phyloP scores from a whole-genome alignment of 2,113 vertebrate species.

The Tor tambroides region DNA sequence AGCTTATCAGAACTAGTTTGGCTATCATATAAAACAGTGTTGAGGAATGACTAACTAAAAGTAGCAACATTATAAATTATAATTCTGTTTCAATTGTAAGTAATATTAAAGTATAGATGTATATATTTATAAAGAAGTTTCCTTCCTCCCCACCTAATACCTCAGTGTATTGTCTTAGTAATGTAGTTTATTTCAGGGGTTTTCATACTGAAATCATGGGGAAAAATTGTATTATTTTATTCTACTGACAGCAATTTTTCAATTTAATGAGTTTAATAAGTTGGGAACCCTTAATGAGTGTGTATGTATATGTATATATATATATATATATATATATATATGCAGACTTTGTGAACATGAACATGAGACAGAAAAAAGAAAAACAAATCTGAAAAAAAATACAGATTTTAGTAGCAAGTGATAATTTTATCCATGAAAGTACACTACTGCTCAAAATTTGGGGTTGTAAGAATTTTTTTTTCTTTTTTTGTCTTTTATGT shows the following conservation, averaged over 20 bases:
- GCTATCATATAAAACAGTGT: neutral
- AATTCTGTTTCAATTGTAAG: neutral
- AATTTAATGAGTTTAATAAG: too few species aligned
- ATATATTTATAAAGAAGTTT: neutral
- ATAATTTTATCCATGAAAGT: neutral
- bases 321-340: too few species aligned
- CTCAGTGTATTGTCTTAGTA: neutral
- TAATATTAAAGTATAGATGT: neutral
- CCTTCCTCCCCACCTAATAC: neutral
- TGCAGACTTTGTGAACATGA: too few species aligned
- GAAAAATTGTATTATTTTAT: neutral
- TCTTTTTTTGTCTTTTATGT: too few species aligned
- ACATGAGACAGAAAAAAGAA: too few species aligned
- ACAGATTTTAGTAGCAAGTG: too few species aligned
- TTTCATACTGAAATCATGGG: neutral
- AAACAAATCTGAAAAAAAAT: too few species aligned
- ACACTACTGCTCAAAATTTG: neutral
- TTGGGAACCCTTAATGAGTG: too few species aligned
- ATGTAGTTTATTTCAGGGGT: neutral
- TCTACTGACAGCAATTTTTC: neutral
- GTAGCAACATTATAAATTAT: neutral
- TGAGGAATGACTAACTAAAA: neutral
- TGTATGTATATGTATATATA: too few species aligned
- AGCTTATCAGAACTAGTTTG: neutral
- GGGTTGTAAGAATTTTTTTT: too few species aligned